A percentile compares a stretch with the other conserved stretches of the same genome.
phyloP scores from a whole-genome alignment of 2,113 vertebrate genomes.

The Ia io region DNA sequence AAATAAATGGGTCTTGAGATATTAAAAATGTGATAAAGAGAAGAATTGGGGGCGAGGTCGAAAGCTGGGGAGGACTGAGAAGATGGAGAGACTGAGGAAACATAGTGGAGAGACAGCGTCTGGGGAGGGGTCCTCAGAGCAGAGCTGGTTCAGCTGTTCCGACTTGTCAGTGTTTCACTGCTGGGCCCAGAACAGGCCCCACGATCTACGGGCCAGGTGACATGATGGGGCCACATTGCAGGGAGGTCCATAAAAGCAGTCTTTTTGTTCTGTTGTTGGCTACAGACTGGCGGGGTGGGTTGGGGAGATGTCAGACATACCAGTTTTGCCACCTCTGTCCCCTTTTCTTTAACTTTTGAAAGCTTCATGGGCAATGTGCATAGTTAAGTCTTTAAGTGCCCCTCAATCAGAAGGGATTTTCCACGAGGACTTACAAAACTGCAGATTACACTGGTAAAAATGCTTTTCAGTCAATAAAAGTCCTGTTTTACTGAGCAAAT shows the following conservation, averaged over 20 bases:
- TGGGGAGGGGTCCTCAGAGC: no score
- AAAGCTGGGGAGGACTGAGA: background rate
- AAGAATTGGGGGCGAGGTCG: background rate
- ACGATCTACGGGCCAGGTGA: background rate
- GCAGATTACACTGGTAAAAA: constrained; percentile 74
- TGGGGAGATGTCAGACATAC: background rate
- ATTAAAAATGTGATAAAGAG: background rate
- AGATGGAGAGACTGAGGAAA: background rate
- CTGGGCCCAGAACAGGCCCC: background rate
- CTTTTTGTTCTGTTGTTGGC: background rate
- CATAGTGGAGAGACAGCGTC: background rate
- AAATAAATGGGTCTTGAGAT: background rate
- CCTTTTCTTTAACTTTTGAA: constrained; percentile 1
- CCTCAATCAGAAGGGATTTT: constrained; percentile 62
- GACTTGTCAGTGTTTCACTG: background rate
- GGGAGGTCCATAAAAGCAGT: background rate
- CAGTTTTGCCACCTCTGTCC: background rate
- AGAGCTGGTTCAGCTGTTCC: fast-evolving
- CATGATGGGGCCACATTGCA: background rate
- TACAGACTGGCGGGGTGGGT: background rate
- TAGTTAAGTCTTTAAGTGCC: constrained; percentile 54
- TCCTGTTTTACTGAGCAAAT: constrained; percentile 56
- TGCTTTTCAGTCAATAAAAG: constrained; percentile 74
- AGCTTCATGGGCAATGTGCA: constrained; percentile 1
- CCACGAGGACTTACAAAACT: constrained; percentile 64